phyloP scores from a whole-genome alignment of 53 echinoderm and acorn worm genomes.

The Holothuria leucospilota region DNA sequence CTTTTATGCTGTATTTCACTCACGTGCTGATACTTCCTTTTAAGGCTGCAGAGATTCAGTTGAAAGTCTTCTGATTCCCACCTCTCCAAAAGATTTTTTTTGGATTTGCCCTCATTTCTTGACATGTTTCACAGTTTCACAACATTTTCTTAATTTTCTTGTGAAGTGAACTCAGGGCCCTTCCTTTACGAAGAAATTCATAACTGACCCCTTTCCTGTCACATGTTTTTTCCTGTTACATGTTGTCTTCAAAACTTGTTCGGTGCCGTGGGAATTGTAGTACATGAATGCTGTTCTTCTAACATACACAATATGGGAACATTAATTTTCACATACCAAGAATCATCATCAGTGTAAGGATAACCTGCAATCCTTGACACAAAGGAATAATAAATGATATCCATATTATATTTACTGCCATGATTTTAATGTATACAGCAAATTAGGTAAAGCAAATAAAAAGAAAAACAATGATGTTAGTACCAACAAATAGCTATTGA shows the following conservation, averaged over 20 bases:
- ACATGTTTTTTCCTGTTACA: too few relatives aligned
- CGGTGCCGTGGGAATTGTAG: conserved; percentile 8
- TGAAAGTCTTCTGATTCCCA: conserved; percentile 40
- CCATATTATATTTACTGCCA: conserved; percentile 14
- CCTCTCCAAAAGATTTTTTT: conserved; percentile 37
- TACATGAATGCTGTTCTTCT: not conserved
- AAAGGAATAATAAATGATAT: too few relatives aligned
- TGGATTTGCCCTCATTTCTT: conserved; percentile 41
- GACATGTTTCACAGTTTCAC: not conserved
- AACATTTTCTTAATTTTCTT: conserved; percentile 3
- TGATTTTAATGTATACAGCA: too few relatives aligned
- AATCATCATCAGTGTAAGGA: too few relatives aligned
- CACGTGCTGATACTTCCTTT: conserved; percentile 61
- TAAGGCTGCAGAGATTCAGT: conserved; percentile 52
- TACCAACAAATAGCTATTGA: not conserved
- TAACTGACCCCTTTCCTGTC: too few relatives aligned
- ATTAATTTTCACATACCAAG: too few relatives aligned
- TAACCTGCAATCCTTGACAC: too few relatives aligned
- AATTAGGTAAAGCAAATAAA: too few relatives aligned
- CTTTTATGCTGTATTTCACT: conserved; percentile 47
- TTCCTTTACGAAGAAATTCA: not conserved
- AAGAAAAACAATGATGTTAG: not conserved
- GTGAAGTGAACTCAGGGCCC: not conserved
- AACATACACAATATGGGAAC: conserved; percentile 13
- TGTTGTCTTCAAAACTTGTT: not conserved